Evolutionary conservation across 2,888 invertebrate genomes (phyloP).

Genomic region (Neocrepidodera transversa): DNA sequence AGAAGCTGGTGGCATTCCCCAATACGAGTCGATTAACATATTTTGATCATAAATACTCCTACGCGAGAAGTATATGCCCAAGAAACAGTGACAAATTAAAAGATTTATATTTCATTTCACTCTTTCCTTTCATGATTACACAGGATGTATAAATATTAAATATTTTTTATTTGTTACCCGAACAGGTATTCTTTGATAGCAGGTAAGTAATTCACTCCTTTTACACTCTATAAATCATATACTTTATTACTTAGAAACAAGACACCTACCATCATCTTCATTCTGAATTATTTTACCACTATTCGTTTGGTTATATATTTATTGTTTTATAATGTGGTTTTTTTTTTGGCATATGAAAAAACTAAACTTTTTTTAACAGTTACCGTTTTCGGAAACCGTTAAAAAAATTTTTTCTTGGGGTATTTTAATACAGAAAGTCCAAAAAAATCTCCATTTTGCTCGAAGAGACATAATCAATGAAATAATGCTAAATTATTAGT

Average conservation of each 20-base stretch:
- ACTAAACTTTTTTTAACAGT: too few species aligned
- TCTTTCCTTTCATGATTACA: conserved; percentile 45
- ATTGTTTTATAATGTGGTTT: too few species aligned
- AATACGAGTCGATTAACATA: conserved; percentile 56
- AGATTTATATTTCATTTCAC: conserved; percentile 56
- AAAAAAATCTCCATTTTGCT: too few species aligned
- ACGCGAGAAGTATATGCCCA: conserved; percentile 50
- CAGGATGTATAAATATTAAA: conserved; percentile 51
- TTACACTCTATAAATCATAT: conserved; percentile 26
- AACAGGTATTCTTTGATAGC: conserved; percentile 27
- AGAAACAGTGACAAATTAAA: conserved; percentile 58
- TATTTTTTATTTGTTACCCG: conserved; percentile 25
- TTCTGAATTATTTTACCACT: conserved; percentile 13
- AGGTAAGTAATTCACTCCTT: conserved; percentile 28
- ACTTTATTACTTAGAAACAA: conserved; percentile 24
- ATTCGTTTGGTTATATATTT: not conserved
- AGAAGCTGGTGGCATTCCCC: conserved; percentile 53
- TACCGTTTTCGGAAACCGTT: too few species aligned
- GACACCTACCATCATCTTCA: conserved; percentile 17
- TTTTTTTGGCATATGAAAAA: too few species aligned
- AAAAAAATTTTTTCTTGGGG: too few species aligned
- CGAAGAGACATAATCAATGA: too few species aligned
- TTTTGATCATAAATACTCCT: conserved; percentile 56
- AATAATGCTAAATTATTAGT: too few species aligned
- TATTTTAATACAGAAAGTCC: too few species aligned